Percentiles rank a stretch among this genome's conserved stretches.
phyloP scores from a whole-genome alignment of 2,113 vertebrate species.

The Phocoena sinus region DNA sequence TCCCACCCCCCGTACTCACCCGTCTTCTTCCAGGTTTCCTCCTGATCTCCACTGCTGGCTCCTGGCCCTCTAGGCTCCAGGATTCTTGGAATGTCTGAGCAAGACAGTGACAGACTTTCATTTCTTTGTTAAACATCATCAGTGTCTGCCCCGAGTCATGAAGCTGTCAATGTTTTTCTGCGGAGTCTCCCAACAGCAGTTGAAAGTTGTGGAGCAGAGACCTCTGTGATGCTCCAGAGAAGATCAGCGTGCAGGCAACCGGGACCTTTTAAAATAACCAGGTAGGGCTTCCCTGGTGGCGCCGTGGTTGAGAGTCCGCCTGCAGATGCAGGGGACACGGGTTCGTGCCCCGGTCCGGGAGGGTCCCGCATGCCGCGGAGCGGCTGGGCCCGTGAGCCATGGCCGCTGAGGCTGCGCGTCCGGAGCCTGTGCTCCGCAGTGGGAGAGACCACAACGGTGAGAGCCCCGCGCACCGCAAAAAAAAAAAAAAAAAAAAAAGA shows the following conservation, averaged over 20 bases:
- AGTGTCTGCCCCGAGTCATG: rapidly evolving
- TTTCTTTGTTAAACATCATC: rapidly evolving
- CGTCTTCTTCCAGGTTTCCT: neutral
- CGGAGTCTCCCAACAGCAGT: rapidly evolving
- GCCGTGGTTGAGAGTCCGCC: too few relatives aligned
- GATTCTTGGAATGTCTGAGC: neutral
- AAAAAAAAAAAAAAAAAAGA: too few relatives aligned
- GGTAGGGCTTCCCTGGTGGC: too few relatives aligned
- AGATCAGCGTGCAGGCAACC: neutral
- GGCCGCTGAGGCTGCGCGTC: too few relatives aligned
- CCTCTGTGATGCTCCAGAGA: neutral
- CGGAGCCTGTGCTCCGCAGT: too few relatives aligned
- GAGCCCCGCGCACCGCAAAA: too few relatives aligned
- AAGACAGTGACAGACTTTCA: neutral
- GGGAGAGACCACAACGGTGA: too few relatives aligned
- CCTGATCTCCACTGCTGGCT: too few relatives aligned
- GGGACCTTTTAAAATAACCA: neutral
- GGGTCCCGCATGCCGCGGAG: too few relatives aligned
- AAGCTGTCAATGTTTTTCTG: neutral
- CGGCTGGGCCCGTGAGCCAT: too few relatives aligned
- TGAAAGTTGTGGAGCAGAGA: neutral
- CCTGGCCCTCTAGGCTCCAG: neutral
- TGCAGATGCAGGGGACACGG: too few relatives aligned
- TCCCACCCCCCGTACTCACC: neutral
- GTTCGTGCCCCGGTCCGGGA: too few relatives aligned